Base-by-base conservation (phyloP, 2,797 vertebrate genomes). In the Manis crassicaudata region DNA sequence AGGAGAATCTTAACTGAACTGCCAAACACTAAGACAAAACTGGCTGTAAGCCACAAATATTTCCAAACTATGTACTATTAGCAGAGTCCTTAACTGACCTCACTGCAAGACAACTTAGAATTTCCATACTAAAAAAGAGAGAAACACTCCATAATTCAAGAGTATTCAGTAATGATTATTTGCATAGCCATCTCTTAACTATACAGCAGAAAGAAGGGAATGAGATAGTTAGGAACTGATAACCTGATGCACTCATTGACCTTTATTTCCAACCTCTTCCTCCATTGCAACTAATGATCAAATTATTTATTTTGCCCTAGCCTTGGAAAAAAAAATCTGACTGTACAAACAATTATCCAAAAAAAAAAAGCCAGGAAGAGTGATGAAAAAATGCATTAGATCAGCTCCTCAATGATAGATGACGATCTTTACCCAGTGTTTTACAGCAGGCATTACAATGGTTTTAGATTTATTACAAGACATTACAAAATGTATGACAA, bases 21-120 rank as follows among this genome's bases (percentile, higher is more conserved):
- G 58, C 81, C 77, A 95, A 89, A 40, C 32, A 81, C 68, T 65
- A 25, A 95, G 46, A 94, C 43, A 91, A 89, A 90, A 85, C 70
- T 94, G 85, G 79, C 60, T 91, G 76, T 17, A n/a, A 50, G 67
- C 17, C 37, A 94, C 52, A 54, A 92, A 86, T 60, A 63, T 94
- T 97, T 92, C 37, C 63, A 87, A 95, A 90, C 52, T 65, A 37
- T 83, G 79, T 52, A 83, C 52, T 86, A 80, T 73, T 80, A 86
- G 40, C 37, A 95, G 80, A 83, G 65, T 91, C 85, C 85, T 96
- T 87, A 96, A 72, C 43, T 95, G 95, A 92, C 79, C 90, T 92
- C 67, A 60, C 0, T 62, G 43, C 91, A 92, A 94, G 60, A 82
- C 60, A 89, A 92, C 14, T 63, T 90, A 92, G 43, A 90, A 92